These are phyloP conservation scores for Caenorhabditis latens DNA, from an alignment of 1,140 invertebrate genomes.

Conservation along the genomic window DNA sequence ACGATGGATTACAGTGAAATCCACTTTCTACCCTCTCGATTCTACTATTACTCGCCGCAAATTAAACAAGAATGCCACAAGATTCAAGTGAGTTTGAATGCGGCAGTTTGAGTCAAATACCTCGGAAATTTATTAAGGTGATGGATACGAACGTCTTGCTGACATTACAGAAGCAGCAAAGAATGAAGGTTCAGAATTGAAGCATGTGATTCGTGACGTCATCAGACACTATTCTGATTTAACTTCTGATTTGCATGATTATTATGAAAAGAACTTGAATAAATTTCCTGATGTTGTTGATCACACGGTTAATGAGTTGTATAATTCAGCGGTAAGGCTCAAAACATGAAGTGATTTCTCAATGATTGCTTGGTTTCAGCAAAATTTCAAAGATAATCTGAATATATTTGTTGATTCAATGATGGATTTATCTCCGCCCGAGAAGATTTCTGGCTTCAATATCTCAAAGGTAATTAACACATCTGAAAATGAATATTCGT, in stretches of 20 bases:
- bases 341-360: neutral
- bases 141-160: constrained; percentile 18
- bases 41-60: neutral
- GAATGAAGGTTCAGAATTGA: constrained; percentile 18
- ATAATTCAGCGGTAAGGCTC: neutral
- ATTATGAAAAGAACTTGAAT: constrained; percentile 11
- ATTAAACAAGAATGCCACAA: constrained; percentile 9
- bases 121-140: neutral
- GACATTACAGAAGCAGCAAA: constrained; percentile 21
- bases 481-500: too few relatives aligned
- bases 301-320: neutral
- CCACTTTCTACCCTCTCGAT: too few relatives aligned
- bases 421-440: neutral
- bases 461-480: neutral
- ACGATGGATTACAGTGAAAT: too few relatives aligned
- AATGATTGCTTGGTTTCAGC: neutral
- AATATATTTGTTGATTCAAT: neutral
- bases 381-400: neutral
- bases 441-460: constrained; percentile 9
- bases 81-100: neutral
- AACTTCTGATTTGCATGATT: neutral
- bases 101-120: too few relatives aligned
- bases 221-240: constrained; percentile 23
- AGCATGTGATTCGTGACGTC: neutral
- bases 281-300: neutral